Percentiles rank a stretch among this genome's conserved stretches.
Conservation (phyloP, 2,113 vertebrate genomes). For the Symphodus melops region DNA sequence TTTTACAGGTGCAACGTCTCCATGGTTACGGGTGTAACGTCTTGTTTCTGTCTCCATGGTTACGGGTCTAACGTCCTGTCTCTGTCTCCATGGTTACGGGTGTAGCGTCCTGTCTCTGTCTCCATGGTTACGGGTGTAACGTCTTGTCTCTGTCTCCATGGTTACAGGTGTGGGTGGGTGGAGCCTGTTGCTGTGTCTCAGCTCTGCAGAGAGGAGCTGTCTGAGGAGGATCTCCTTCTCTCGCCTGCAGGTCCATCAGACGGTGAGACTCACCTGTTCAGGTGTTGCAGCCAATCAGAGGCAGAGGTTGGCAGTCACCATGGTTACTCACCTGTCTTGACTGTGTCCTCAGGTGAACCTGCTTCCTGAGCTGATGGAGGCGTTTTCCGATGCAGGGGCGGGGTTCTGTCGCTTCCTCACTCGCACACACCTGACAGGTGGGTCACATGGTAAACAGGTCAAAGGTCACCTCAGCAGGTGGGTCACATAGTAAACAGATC, state of each 20-base stretch:
- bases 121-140: background rate
- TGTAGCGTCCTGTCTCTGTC: no score
- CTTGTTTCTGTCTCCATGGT: conserved; percentile 27
- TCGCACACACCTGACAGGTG: conserved; percentile 86
- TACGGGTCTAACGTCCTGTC: conserved; percentile 44
- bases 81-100: no score
- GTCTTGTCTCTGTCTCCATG: conserved; percentile 23
- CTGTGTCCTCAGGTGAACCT: conserved; percentile 87
- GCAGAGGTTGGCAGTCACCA: background rate
- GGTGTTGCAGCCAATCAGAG: conserved; percentile 10
- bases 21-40: background rate
- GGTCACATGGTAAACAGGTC: conserved; percentile 20
- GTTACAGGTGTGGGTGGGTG: conserved; percentile 73
- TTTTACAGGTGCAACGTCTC: no score
- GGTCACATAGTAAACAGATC: conserved; percentile 19
- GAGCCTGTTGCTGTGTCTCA: conserved; percentile 90
- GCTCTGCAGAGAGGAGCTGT: conserved; percentile 81
- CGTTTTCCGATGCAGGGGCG: conserved; percentile 89
- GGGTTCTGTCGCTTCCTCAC: conserved; percentile 83
- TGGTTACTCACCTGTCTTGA: conserved; percentile 8
- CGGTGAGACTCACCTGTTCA: conserved; percentile 79
- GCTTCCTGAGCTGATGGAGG: conserved; percentile 85
- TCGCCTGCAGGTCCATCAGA: conserved; percentile 84
- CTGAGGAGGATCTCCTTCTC: conserved; percentile 80
- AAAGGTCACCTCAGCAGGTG: no score